Evolutionary conservation across 2,113 vertebrate genomes (phyloP).

Genomic region (Bambusicola thoracicus): DNA sequence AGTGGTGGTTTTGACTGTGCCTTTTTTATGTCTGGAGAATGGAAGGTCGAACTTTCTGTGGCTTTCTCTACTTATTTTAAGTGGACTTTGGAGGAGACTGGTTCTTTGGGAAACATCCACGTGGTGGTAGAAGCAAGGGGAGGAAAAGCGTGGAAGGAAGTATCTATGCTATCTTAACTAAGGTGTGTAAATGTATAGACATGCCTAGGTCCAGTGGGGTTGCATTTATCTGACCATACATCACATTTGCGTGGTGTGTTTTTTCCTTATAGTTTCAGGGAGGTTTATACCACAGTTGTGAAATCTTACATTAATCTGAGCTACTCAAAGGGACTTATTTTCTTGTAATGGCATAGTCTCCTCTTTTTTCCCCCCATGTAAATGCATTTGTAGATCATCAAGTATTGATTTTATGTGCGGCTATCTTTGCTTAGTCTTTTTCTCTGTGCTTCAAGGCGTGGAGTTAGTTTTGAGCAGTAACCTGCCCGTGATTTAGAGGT

Average conservation of each 20-base stretch:
- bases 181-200: background rate
- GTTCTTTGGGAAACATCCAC: background rate
- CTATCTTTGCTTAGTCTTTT: background rate
- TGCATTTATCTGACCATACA: background rate
- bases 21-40: background rate
- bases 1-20: background rate
- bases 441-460: background rate
- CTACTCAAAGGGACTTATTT: background rate
- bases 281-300: background rate
- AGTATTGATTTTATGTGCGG: background rate
- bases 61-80: background rate
- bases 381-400: background rate
- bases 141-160: fast-evolving
- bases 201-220: background rate
- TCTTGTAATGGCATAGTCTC: background rate
- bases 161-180: background rate
- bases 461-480: background rate
- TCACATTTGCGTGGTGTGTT: background rate
- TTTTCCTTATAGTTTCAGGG: background rate
- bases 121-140: background rate
- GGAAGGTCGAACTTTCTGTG: background rate
- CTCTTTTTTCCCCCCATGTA: background rate
- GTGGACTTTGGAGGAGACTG: background rate
- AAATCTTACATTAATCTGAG: background rate
- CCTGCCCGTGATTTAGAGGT: background rate